Percentiles rank a stretch among this genome's conserved stretches.
Evolutionary conservation across 1,140 invertebrate genomes (phyloP).

Genomic region (Chironomus striatipennis): DNA sequence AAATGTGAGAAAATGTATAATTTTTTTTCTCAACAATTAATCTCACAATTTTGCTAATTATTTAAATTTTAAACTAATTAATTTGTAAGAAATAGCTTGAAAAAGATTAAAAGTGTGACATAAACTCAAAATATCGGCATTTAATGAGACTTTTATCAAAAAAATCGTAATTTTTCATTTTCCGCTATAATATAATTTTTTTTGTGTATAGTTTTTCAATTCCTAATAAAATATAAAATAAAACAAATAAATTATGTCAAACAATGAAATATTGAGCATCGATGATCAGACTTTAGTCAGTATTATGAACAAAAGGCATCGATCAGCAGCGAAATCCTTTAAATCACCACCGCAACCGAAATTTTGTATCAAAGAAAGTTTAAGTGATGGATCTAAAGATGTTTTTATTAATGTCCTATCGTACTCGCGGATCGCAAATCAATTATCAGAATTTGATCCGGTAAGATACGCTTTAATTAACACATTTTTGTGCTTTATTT

Average conservation of each 20-base stretch:
- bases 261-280: slow-evolving; percentile 15
- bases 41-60: no score
- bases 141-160: slow-evolving; percentile 3
- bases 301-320: neutral
- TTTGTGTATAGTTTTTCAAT: slow-evolving; percentile 3
- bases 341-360: slow-evolving; percentile 64
- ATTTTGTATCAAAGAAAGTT: slow-evolving; percentile 61
- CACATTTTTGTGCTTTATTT: no score
- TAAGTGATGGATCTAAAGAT: slow-evolving; percentile 45
- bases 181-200: neutral
- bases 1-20: no score
- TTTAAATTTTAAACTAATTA: no score
- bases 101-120: no score
- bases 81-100: no score
- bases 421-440: slow-evolving; percentile 60
- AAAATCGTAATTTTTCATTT: neutral
- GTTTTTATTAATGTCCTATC: slow-evolving; percentile 60
- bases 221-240: neutral
- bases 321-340: slow-evolving; percentile 35
- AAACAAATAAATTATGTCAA: slow-evolving; percentile 24
- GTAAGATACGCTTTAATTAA: slow-evolving; percentile 28
- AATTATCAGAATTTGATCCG: slow-evolving; percentile 50
- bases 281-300: slow-evolving; percentile 3
- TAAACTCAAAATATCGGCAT: neutral
- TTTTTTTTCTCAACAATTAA: no score